Evolutionary conservation across 1,140 invertebrate species (phyloP).

Genomic region (Maconellicoccus hirsutus): DNA sequence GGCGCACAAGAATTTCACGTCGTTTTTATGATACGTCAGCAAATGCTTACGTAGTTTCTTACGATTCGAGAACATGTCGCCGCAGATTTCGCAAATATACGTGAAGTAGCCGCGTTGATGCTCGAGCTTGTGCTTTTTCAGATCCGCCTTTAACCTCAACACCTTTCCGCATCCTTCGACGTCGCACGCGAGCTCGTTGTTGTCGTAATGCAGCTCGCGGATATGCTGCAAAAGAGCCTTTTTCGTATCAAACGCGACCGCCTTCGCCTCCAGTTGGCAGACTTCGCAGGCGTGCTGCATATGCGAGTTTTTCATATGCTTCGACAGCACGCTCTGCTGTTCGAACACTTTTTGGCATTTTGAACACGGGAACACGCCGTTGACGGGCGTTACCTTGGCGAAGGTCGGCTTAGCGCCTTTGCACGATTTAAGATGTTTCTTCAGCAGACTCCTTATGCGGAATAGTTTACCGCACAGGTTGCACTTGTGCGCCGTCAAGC

Average conservation of each 20-base stretch:
- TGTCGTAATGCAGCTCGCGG: constrained; percentile 42
- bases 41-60: constrained; percentile 49
- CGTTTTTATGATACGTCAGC: constrained; percentile 33
- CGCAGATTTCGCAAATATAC: constrained; percentile 48
- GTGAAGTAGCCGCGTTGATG: constrained; percentile 39
- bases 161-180: constrained; percentile 41
- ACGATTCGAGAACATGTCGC: constrained; percentile 45
- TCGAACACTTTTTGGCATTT: constrained; percentile 29
- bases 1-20: constrained; percentile 43
- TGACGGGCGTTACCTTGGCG: constrained; percentile 19
- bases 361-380: constrained; percentile 27
- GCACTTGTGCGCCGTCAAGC: constrained; percentile 27
- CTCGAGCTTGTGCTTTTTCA: constrained; percentile 41
- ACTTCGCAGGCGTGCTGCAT: constrained; percentile 26
- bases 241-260: constrained; percentile 38
- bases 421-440: constrained; percentile 31
- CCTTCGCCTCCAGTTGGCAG: constrained; percentile 37
- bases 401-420: constrained; percentile 27
- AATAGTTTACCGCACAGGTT: constrained; percentile 31
- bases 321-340: constrained; percentile 24
- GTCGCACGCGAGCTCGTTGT: constrained; percentile 41
- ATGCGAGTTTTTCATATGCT: constrained; percentile 27
- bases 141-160: constrained; percentile 42
- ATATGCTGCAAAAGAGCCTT: constrained; percentile 48
- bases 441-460: constrained; percentile 28